phyloP scores from a whole-genome alignment of 2,113 vertebrate species.

The Marcusenius ussheri region DNA sequence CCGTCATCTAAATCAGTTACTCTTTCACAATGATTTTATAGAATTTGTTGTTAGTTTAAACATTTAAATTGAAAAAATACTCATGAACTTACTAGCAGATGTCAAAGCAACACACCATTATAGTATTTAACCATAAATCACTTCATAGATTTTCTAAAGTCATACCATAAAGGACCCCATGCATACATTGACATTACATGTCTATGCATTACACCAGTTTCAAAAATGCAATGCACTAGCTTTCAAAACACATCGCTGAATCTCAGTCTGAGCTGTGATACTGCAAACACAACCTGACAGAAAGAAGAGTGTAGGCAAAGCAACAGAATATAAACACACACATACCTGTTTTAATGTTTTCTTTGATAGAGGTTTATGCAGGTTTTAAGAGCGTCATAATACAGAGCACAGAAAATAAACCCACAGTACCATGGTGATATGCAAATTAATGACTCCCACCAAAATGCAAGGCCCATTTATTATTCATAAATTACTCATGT shows the following conservation, averaged over 20 bases:
- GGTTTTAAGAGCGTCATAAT: slow-evolving; percentile 70
- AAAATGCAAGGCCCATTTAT: slow-evolving; percentile 83
- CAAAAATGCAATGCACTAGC: neutral
- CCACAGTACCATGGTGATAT: slow-evolving; percentile 79
- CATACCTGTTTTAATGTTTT: slow-evolving; percentile 75
- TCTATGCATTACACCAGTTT: neutral
- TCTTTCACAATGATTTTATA: neutral
- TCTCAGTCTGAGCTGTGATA: slow-evolving; percentile 27
- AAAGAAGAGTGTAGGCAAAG: slow-evolving; percentile 16
- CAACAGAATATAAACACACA: slow-evolving; percentile 42
- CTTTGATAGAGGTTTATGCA: slow-evolving; percentile 71
- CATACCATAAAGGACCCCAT: slow-evolving; percentile 42
- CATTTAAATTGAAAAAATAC: neutral
- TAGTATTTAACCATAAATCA: neutral
- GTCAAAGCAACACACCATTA: neutral
- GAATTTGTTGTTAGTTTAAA: neutral
- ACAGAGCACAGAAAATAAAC: slow-evolving; percentile 70
- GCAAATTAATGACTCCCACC: slow-evolving; percentile 81
- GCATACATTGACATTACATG: neutral
- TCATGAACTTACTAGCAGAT: neutral
- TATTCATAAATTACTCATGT: slow-evolving; percentile 93
- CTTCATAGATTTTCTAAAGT: slow-evolving; percentile 58
- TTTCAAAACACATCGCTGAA: slow-evolving; percentile 3
- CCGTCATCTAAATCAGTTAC: neutral
- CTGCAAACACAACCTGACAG: slow-evolving; percentile 36